Evolutionary conservation across 2,888 invertebrate genomes (phyloP), one percentile per base, ranked within the genome.

Genomic region (Stramonita haemastoma): DNA sequence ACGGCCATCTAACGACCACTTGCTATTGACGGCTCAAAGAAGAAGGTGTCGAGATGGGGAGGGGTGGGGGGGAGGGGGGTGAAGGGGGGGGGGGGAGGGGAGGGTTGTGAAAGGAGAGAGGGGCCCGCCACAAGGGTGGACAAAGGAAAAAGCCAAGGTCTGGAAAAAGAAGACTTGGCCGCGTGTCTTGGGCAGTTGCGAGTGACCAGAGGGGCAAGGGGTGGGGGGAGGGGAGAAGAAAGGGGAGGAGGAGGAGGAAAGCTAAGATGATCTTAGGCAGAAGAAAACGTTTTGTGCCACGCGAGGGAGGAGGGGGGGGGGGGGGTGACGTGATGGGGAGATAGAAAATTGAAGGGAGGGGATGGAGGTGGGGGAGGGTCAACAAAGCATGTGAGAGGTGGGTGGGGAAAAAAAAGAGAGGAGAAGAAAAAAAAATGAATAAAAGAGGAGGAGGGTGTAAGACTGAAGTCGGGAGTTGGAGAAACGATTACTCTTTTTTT

Each of bases 41-140:
- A 36, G 87, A 73, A 73, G 87, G 87, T 87, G 87, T 87, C 87
- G 87, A 79, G 77, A 17, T 34, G 70, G 57, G 32, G 26, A 32
- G 15, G 34, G 13, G 29, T 32, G 26, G 77, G 4, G 34, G 13
- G 29, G 32, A 32, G 13, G 17, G 36, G 36, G 22, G 36, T 17
- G 22, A 36, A 36, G 70, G 81, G 81, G 26, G 36, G 22, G 36
- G 57, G 56, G 22, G 26, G 22, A 22, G 32, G 15, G 15, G 81
- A 1, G n/a, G 19, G 81, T 29, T 11, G 22, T 73, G 73, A n/a
- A 22, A 11, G 73, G 73, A 73, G n/a, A n/a, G 29, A 73, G 73
- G 66, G 46, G 46, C 46, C 2, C 46, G 46, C n/a, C n/a, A n/a
- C n/a, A 46, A 46, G 46, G 46, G 46, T 46, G 46, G 46, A 46